Conservation (phyloP, 2,113 vertebrate species). For the Hyperoodon ampullatus region DNA sequence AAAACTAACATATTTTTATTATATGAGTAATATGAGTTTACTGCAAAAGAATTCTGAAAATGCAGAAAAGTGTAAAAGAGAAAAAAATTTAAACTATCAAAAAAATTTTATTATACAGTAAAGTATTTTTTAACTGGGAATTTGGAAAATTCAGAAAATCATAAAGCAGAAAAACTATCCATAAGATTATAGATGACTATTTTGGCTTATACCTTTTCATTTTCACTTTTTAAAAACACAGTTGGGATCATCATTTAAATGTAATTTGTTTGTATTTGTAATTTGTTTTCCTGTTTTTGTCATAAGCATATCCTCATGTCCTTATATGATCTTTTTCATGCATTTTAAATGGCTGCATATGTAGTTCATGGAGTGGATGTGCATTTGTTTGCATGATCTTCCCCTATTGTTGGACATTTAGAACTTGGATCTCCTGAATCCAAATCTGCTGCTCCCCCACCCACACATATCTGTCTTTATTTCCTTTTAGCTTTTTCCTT, state of each 20-base stretch:
- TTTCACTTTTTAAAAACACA: background rate
- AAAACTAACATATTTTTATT: background rate
- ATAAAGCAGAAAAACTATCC: background rate
- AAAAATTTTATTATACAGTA: background rate
- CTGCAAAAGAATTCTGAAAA: slow-evolving; percentile 19
- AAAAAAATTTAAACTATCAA: background rate
- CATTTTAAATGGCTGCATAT: background rate
- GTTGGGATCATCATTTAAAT: background rate
- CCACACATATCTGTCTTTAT: background rate
- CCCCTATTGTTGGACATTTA: background rate
- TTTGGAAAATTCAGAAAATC: background rate
- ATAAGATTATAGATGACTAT: background rate
- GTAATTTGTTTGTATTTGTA: background rate
- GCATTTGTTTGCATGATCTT: background rate
- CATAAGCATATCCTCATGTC: background rate
- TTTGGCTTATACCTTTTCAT: background rate
- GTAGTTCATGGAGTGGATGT: background rate
- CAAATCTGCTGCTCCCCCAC: background rate
- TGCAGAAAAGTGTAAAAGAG: background rate
- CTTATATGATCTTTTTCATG: background rate
- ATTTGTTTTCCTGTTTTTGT: background rate
- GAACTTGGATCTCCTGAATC: background rate
- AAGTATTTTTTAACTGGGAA: background rate
- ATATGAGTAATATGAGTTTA: background rate
- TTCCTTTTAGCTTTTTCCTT: slow-evolving; percentile 11